Conservation (phyloP, 1,140 invertebrate genomes). For the Drosophila sp. region DNA sequence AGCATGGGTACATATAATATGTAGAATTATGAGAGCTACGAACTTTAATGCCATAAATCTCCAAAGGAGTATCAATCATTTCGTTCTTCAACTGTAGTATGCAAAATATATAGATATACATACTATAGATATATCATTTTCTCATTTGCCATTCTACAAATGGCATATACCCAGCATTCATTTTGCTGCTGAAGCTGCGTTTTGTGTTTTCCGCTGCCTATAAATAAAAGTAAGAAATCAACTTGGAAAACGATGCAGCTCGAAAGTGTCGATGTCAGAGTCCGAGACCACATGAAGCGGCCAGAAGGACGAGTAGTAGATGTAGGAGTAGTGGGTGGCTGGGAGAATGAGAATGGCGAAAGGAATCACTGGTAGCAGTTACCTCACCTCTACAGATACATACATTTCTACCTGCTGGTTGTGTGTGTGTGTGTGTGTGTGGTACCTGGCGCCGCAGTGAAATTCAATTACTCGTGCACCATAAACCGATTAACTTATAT, state of each 20-base stretch:
- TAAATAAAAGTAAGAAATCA: slow-evolving; percentile 21
- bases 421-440: slow-evolving; percentile 4
- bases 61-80: not conserved
- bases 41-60: not conserved
- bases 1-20: too few relatives aligned
- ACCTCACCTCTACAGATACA: not conserved
- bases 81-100: not conserved
- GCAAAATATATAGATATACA: not conserved
- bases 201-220: slow-evolving; percentile 7
- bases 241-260: slow-evolving; percentile 12
- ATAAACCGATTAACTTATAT: slow-evolving; percentile 81
- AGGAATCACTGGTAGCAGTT: not conserved
- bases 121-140: not conserved
- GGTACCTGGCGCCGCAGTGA: slow-evolving; percentile 50
- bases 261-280: slow-evolving; percentile 11
- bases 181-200: not conserved
- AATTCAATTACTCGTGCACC: slow-evolving; percentile 80
- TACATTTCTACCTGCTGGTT: not conserved
- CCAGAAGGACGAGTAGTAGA: not conserved
- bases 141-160: not conserved
- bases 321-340: not conserved
- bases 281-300: not conserved
- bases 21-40: not conserved
- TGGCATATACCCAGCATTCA: not conserved
- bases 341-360: not conserved